Conservation (phyloP, 92 coral and sea anemone genomes). For the Pocillopora meandrina region DNA sequence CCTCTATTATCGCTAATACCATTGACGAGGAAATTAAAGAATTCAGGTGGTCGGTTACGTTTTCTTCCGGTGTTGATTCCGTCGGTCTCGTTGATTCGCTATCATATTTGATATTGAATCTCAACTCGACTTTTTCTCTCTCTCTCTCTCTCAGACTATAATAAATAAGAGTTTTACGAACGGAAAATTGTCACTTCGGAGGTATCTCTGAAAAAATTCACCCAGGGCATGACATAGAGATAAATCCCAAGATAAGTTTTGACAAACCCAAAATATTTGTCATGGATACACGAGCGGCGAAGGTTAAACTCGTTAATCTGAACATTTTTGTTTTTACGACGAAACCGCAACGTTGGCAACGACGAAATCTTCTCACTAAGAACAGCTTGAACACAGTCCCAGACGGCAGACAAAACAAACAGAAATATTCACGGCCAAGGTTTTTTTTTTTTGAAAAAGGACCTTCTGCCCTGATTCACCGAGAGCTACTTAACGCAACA, state of each 20-base stretch:
- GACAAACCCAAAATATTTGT: conserved; percentile 15
- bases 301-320: not conserved
- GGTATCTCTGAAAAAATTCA: not conserved
- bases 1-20: conserved; percentile 24
- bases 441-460: conserved; percentile 17
- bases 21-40: conserved; percentile 29
- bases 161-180: not conserved
- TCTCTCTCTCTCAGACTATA: not conserved
- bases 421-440: not conserved
- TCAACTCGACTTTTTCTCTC: not conserved
- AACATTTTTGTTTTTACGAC: not conserved
- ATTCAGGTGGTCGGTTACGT: not conserved
- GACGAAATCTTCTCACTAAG: not conserved
- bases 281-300: not conserved
- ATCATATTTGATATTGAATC: not conserved
- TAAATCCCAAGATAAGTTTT: conserved; percentile 7
- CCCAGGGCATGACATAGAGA: conserved; percentile 10
- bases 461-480: conserved; percentile 17
- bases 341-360: not conserved
- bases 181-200: not conserved
- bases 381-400: not conserved
- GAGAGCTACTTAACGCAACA: conserved; percentile 11
- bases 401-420: conserved; percentile 43
- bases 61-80: not conserved
- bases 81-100: not conserved